Percentiles rank a stretch among this genome's conserved stretches.
These are phyloP conservation scores for Phataginus tricuspis DNA, from an alignment of 2,797 vertebrate species.

Conservation along the genomic window DNA sequence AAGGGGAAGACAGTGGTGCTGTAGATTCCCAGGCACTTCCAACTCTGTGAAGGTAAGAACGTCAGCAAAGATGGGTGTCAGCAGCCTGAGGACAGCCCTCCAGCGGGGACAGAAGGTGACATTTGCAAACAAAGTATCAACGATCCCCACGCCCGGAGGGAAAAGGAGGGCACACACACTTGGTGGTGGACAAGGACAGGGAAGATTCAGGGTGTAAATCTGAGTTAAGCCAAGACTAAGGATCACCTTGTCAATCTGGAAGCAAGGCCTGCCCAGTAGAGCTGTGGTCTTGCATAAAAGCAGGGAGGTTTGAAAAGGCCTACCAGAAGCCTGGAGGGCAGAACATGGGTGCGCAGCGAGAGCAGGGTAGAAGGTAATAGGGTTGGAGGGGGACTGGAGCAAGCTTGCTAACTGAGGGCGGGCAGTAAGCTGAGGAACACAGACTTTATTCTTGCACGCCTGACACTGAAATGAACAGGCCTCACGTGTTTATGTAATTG, in stretches of 20 bases:
- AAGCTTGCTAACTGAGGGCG: neutral
- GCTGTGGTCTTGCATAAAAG: neutral
- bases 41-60: neutral
- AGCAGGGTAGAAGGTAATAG: neutral
- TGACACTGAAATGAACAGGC: neutral
- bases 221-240: neutral
- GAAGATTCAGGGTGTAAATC: neutral
- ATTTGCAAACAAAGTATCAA: fast-evolving
- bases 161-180: neutral
- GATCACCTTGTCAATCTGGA: neutral
- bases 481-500: fast-evolving
- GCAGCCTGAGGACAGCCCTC: neutral
- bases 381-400: neutral
- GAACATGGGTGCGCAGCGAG: fast-evolving
- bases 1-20: neutral
- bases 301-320: neutral
- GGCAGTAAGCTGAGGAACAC: too few relatives aligned
- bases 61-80: neutral
- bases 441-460: neutral
- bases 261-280: neutral
- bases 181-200: neutral
- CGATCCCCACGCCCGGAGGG: fast-evolving
- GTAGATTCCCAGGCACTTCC: neutral
- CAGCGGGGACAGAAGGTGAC: fast-evolving
- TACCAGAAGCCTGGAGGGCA: neutral